Evolutionary conservation across 1,140 invertebrate genomes (phyloP), one percentile per base, ranked within the genome.

Genomic region (Amyelois transitella): DNA sequence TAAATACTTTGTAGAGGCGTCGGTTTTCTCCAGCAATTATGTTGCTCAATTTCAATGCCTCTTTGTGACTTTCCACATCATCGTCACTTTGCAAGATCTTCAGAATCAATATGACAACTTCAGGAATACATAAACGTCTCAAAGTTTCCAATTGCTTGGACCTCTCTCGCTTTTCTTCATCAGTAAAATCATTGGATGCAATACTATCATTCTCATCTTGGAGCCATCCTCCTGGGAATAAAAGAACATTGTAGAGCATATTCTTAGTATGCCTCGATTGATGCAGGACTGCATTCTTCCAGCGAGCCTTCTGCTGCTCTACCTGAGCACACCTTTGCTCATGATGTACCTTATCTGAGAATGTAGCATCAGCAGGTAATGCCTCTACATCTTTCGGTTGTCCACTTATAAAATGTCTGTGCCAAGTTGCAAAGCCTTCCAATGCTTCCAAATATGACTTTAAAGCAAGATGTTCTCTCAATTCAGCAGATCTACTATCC

Each of bases 171-270:
- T 91, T 82, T 69, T 91, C 88, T 45, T 89, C 81, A 48, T 88
- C 71, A 45, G 86, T 86, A 7, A 86, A 73, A 12, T 78, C 88
- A n/a, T 62, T 55, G 0, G 78, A 80, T 1, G 84, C 72, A 8
- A 81, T 72, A 53, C 81, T 81, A 52, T 89, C 86, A 56, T 88
- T 90, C 5, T 91, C 89, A 79, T 97, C 96, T 18, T 93, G 91
- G 53, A 98, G 89, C 97, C 97, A 99, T 21, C 96, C 96, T 64
- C 96, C 94, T 32, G 96, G 94, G 75, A 98, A 98, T 1, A 97
- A 75, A 19, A 99, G 77, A 6, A 98, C 94, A 86, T 98, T 97
- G 83, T 95, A 97, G 0, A 99, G 88, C 21, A 94, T 89, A 47
- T 94, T 92, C 65, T 94, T 94, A 0, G 95, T 94, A 28, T 88